Evolutionary conservation across 2,797 vertebrate species (phyloP).

Genomic region (Lates japonicus): DNA sequence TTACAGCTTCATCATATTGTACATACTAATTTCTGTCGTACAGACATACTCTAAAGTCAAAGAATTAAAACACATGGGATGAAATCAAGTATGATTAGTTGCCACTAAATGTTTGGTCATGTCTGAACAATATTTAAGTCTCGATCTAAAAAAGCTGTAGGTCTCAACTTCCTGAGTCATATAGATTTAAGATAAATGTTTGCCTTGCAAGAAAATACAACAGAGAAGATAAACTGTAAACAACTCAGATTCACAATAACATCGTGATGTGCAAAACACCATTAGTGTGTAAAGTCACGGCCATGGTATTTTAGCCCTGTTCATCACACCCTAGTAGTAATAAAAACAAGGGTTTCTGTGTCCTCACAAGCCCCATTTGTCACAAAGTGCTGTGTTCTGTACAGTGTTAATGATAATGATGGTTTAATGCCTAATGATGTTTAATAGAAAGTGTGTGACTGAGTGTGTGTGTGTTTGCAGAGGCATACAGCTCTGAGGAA

Average conservation of each 20-base stretch:
- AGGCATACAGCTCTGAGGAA: background rate
- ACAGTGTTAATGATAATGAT: conserved; percentile 22
- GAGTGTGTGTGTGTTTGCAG: background rate
- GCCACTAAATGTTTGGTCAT: background rate
- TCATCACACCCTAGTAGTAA: background rate
- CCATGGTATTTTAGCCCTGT: background rate
- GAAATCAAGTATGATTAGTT: background rate
- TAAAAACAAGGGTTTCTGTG: background rate
- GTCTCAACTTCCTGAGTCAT: background rate
- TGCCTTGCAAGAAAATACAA: background rate
- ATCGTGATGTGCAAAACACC: background rate
- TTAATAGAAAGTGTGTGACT: conserved; percentile 9
- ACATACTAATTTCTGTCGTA: background rate
- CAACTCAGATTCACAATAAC: conserved; percentile 8
- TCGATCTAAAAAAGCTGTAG: too few species aligned
- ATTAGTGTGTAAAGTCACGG: background rate
- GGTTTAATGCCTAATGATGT: conserved; percentile 25
- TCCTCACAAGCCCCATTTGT: background rate
- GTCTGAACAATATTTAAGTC: background rate
- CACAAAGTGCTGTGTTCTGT: conserved; percentile 7
- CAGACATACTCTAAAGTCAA: background rate
- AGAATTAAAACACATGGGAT: background rate
- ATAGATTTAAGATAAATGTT: background rate
- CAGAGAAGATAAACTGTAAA: conserved; percentile 4
- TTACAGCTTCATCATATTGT: background rate